Conservation (phyloP, 2,888 invertebrate genomes). For the Actias luna region DNA sequence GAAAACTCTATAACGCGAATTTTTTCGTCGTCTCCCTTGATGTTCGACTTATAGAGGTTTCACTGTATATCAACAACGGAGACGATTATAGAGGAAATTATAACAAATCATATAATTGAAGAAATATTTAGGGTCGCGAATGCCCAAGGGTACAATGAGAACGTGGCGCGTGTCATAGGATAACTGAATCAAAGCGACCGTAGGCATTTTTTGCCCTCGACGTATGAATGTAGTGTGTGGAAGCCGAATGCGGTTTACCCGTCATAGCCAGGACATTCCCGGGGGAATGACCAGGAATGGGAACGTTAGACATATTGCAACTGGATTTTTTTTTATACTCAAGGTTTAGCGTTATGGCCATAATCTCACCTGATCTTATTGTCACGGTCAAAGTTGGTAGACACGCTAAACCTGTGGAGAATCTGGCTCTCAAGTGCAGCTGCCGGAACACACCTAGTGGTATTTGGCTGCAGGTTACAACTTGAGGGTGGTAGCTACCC, state of each 20-base stretch:
- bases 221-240: no score
- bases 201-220: conserved; percentile 9
- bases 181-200: conserved; percentile 12
- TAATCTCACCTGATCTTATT: no score
- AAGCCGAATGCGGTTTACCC: neutral
- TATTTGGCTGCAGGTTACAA: no score
- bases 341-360: no score
- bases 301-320: neutral
- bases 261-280: neutral
- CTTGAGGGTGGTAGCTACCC: no score
- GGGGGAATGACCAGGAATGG: neutral
- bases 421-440: no score
- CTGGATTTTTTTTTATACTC: neutral
- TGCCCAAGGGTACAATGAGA: conserved; percentile 7
- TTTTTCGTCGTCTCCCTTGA: no score
- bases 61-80: neutral
- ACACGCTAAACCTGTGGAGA: no score
- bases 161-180: conserved; percentile 14
- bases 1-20: no score
- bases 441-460: no score
- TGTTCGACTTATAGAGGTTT: no score
- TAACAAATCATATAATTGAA: conserved; percentile 10
- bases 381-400: no score
- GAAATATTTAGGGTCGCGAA: conserved; percentile 1
- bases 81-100: neutral